Evolutionary conservation across 2,797 vertebrate genomes (phyloP), one percentile per base, ranked within the genome.

Genomic region (Syndactyla subalaris): DNA sequence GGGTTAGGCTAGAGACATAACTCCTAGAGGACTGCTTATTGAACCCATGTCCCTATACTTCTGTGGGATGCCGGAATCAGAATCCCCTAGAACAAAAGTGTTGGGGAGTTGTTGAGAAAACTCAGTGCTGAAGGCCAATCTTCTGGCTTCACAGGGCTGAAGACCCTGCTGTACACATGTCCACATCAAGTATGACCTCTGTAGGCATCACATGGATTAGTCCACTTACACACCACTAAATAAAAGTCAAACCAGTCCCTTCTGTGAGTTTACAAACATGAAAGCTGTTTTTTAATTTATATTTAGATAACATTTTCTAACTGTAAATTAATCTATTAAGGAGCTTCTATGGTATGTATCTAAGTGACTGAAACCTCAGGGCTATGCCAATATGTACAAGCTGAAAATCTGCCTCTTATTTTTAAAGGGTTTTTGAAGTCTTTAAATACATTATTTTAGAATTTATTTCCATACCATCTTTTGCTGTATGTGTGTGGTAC

Each of bases 361-460:
- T 59, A 59, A 73, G 82, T 61, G 24, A 36, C 36, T 36, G 71
- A 81, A 92, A 84, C 43, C n/a, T 88, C 71, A 34, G 57, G 43
- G 52, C 63, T 79, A 10, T 63, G 80, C 84, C 76, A 83, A 79
- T 70, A 82, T 21, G 22, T 43, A 29, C 15, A 29, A 51, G 21
- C 48, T 82, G 77, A 89, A 94, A 88, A 90, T 70, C 67, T 63
- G 51, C n/a, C 45, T 88, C 34, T n/a, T 71, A 36, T 23, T 93
- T 92, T 48, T 16, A 80, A 91, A 82, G 24, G 4, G 0, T 41
- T 87, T 95, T 85, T 65, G n/a, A 91, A 91, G 21, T 49, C 39
- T 55, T 90, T 58, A 62, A 65, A 52, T 51, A 16, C 17, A 51
- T 80, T 72, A 22, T 66, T 92, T 58, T 23, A 32, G 20, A 66